Percentiles rank a stretch among this genome's conserved stretches.
phyloP scores from a whole-genome alignment of 1,140 invertebrate species.

The Hyposmocoma kahamanoa region DNA sequence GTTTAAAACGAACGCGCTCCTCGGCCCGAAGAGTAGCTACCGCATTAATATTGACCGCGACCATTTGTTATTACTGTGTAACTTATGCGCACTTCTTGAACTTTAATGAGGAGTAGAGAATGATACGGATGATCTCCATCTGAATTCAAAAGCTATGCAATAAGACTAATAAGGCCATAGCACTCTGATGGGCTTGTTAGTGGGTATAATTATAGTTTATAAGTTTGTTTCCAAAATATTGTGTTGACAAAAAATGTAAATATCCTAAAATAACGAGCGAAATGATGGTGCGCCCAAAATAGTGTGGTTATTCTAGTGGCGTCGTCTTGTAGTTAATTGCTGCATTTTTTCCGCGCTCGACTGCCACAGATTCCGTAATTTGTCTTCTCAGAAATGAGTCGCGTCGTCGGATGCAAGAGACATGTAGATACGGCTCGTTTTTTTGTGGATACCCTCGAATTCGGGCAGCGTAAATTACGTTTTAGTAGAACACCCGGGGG shows the following conservation, averaged over 20 bases:
- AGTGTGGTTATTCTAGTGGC: slow-evolving; percentile 42
- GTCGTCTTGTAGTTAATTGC: slow-evolving; percentile 59
- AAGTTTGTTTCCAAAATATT: slow-evolving; percentile 14
- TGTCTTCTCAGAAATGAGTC: slow-evolving; percentile 71
- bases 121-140: slow-evolving; percentile 17
- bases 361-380: slow-evolving; percentile 64
- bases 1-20: slow-evolving; percentile 39
- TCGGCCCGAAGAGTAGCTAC: slow-evolving; percentile 38
- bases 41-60: slow-evolving; percentile 43
- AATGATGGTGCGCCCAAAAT: slow-evolving; percentile 52
- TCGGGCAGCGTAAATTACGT: slow-evolving; percentile 63
- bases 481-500: slow-evolving; percentile 61
- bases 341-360: slow-evolving; percentile 62
- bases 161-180: slow-evolving; percentile 9
- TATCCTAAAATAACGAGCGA: slow-evolving; percentile 47
- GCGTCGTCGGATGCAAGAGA: slow-evolving; percentile 65
- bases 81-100: slow-evolving; percentile 31
- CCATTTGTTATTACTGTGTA: slow-evolving; percentile 49
- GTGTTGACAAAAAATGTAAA: slow-evolving; percentile 42
- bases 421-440: slow-evolving; percentile 57
- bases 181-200: slow-evolving; percentile 31
- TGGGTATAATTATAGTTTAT: slow-evolving; percentile 23
- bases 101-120: slow-evolving; percentile 41
- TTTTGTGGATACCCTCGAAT: slow-evolving; percentile 60
- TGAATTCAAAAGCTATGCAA: not conserved